These are phyloP conservation scores for Ormyrus pomaceus DNA, from an alignment of 2,888 invertebrate genomes.

Conservation along the genomic window DNA sequence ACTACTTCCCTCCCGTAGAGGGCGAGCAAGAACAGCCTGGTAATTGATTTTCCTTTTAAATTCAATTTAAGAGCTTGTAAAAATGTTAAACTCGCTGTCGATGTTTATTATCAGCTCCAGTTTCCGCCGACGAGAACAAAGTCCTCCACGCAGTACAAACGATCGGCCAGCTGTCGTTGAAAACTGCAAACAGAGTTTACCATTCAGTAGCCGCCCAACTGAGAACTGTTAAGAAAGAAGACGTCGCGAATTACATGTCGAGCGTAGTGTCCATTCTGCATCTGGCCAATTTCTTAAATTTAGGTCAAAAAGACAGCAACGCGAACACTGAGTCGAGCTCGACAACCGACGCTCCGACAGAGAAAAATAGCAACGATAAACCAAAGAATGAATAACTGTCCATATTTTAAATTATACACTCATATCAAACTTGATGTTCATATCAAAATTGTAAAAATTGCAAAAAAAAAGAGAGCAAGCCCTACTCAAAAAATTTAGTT, in stretches of 20 bases:
- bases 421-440: background rate
- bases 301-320: conserved; percentile 32
- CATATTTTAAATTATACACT: background rate
- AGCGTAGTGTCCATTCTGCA: conserved; percentile 72
- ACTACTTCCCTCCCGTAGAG: conserved; percentile 82
- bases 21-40: conserved; percentile 61
- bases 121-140: conserved; percentile 81
- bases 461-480: background rate
- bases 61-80: background rate
- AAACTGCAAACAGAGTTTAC: conserved; percentile 85
- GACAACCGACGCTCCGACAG: background rate
- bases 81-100: background rate
- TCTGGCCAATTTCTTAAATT: conserved; percentile 67
- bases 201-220: conserved; percentile 82
- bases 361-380: background rate
- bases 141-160: conserved; percentile 85
- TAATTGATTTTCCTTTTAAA: conserved; percentile 7
- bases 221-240: conserved; percentile 75
- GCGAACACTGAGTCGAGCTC: background rate
- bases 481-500: background rate
- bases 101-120: conserved; percentile 78
- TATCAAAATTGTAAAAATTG: conserved; percentile 29
- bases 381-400: conserved; percentile 17
- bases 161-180: conserved; percentile 84
- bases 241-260: conserved; percentile 69